phyloP scores from a whole-genome alignment of 2,797 vertebrate species.

The Percopsis omiscomaycus region DNA sequence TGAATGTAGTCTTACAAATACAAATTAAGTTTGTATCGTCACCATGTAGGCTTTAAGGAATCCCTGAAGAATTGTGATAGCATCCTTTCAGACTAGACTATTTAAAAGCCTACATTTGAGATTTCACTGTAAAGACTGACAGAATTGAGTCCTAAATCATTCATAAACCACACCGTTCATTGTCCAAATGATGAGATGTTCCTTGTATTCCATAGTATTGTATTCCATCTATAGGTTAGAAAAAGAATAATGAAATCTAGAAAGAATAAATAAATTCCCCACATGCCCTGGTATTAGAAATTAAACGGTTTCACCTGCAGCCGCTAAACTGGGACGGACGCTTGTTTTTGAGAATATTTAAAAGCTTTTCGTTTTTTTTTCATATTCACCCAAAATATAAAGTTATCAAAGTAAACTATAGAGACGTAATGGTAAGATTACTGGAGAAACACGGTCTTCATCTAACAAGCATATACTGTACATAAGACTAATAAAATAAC shows the following conservation, averaged over 20 bases:
- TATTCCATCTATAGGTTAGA: slow-evolving; percentile 47
- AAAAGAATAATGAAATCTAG: slow-evolving; percentile 71
- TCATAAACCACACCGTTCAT: slow-evolving; percentile 31
- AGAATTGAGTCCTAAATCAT: slow-evolving; percentile 15
- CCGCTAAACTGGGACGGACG: slow-evolving; percentile 61
- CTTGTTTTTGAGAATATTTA: slow-evolving; percentile 55
- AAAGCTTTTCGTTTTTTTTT: slow-evolving; percentile 42
- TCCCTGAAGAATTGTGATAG: no score
- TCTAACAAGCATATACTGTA: neutral
- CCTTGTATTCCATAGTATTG: slow-evolving; percentile 14
- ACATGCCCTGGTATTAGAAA: slow-evolving; percentile 59
- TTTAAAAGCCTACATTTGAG: no score
- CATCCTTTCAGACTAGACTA: no score
- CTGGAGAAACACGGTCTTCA: neutral
- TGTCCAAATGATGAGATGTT: slow-evolving; percentile 18
- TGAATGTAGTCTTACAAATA: neutral
- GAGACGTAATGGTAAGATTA: slow-evolving; percentile 22
- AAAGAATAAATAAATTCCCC: slow-evolving; percentile 54
- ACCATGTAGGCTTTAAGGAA: no score
- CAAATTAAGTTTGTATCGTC: no score
- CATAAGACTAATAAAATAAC: no score
- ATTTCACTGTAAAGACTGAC: no score
- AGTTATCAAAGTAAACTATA: slow-evolving; percentile 44
- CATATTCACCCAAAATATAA: slow-evolving; percentile 42
- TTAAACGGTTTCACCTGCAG: slow-evolving; percentile 60